Conservation (phyloP, 2,113 vertebrate genomes). For the Corythornis cristatus region DNA sequence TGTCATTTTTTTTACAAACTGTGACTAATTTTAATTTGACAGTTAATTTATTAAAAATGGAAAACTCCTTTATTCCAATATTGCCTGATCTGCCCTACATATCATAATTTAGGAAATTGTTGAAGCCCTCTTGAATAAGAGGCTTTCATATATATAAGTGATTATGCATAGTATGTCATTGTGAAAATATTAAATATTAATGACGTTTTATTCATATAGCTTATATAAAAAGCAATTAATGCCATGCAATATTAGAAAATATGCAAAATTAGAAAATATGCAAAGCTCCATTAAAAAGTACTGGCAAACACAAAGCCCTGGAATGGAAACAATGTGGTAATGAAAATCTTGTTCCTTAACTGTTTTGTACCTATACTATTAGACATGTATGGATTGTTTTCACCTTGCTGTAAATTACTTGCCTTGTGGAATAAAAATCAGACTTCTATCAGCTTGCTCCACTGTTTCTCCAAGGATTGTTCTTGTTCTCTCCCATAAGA, state of each 20-base stretch:
- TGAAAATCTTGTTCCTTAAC: neutral
- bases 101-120: neutral
- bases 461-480: neutral
- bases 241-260: neutral
- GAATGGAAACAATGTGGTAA: neutral
- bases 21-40: slow-evolving; percentile 4
- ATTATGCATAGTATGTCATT: neutral
- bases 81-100: neutral
- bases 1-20: neutral
- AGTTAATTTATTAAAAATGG: slow-evolving; percentile 29
- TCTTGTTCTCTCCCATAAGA: neutral
- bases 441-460: neutral
- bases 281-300: neutral
- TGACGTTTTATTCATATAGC: neutral
- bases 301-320: neutral
- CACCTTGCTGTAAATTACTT: neutral
- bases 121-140: neutral
- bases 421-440: neutral
- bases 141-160: neutral
- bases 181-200: slow-evolving; percentile 19
- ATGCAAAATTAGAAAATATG: neutral
- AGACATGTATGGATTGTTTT: neutral
- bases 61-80: slow-evolving; percentile 13
- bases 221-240: neutral
- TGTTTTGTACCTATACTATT: neutral